Evolutionary conservation across 2,888 invertebrate species (phyloP).

Genomic region (Pardosa pseudoannulata): DNA sequence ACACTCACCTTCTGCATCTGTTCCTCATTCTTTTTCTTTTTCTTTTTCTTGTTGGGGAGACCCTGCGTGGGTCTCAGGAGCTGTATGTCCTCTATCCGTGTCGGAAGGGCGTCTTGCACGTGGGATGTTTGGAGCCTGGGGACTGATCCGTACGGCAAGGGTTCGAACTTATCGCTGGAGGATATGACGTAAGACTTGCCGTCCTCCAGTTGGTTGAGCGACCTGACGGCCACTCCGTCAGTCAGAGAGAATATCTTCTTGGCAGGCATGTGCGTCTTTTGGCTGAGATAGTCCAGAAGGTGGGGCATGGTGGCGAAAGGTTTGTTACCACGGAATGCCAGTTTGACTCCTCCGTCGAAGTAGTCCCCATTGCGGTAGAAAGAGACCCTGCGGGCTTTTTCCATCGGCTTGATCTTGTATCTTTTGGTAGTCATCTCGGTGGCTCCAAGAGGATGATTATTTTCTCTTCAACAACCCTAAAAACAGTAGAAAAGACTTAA

Average conservation of each 20-base stretch:
- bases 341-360: slow-evolving; percentile 91
- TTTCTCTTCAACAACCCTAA: too few species aligned
- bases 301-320: slow-evolving; percentile 91
- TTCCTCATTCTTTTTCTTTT: slow-evolving; percentile 31
- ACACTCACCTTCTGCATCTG: background rate
- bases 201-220: slow-evolving; percentile 90
- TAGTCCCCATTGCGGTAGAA: slow-evolving; percentile 97
- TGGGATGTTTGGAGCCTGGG: slow-evolving; percentile 59
- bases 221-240: slow-evolving; percentile 91
- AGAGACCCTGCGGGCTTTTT: slow-evolving; percentile 83
- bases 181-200: slow-evolving; percentile 97
- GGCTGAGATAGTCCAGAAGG: slow-evolving; percentile 83
- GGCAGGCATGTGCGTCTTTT: slow-evolving; percentile 40
- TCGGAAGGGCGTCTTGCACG: slow-evolving; percentile 26
- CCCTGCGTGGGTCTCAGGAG: slow-evolving; percentile 69
- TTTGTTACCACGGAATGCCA: slow-evolving; percentile 90
- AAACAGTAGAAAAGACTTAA: too few species aligned
- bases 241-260: slow-evolving; percentile 85
- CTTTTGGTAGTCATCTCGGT: slow-evolving; percentile 28
- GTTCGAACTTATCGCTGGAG: slow-evolving; percentile 90
- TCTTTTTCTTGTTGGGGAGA: slow-evolving; percentile 7
- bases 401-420: background rate
- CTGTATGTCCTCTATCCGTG: slow-evolving; percentile 73
- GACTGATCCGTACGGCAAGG: slow-evolving; percentile 73
- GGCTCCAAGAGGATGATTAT: too few species aligned